These are phyloP conservation scores for Yponomeuta evonymella DNA, from an alignment of 2,888 invertebrate genomes.

Conservation along the genomic window DNA sequence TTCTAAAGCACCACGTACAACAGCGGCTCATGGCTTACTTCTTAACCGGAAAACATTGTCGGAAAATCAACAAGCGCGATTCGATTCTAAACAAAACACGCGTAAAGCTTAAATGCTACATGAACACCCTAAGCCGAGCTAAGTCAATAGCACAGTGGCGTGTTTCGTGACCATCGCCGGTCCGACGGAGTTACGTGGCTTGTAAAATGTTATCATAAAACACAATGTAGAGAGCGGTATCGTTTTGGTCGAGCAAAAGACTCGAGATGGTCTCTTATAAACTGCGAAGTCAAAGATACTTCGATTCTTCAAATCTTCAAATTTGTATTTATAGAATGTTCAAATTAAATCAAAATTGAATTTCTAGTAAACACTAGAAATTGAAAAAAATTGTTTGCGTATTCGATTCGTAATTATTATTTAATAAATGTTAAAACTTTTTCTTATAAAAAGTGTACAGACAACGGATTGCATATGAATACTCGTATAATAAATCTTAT, in stretches of 20 bases:
- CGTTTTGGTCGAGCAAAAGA: not conserved
- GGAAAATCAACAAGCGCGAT: not conserved
- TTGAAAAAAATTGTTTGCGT: too few species aligned
- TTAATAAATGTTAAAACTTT: too few species aligned
- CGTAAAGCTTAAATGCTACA: constrained; percentile 46
- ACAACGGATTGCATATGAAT: too few species aligned
- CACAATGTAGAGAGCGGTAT: constrained; percentile 49
- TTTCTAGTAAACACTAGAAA: too few species aligned
- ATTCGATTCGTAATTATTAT: too few species aligned
- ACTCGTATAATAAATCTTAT: too few species aligned
- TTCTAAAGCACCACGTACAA: too few species aligned
- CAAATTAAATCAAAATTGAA: too few species aligned
- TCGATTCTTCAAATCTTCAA: not conserved
- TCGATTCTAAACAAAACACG: constrained; percentile 28
- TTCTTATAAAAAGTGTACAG: too few species aligned
- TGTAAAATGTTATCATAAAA: constrained; percentile 57
- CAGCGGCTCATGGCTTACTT: not conserved
- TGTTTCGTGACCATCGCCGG: constrained; percentile 55
- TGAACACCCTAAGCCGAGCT: constrained; percentile 27
- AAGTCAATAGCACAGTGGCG: constrained; percentile 25
- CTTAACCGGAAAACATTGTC: not conserved
- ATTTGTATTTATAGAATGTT: too few species aligned
- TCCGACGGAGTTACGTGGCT: constrained; percentile 57
- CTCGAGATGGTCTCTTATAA: not conserved
- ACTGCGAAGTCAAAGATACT: not conserved